phyloP scores from a whole-genome alignment of 2,888 invertebrate species.

The Sphaeridia pumilis region DNA sequence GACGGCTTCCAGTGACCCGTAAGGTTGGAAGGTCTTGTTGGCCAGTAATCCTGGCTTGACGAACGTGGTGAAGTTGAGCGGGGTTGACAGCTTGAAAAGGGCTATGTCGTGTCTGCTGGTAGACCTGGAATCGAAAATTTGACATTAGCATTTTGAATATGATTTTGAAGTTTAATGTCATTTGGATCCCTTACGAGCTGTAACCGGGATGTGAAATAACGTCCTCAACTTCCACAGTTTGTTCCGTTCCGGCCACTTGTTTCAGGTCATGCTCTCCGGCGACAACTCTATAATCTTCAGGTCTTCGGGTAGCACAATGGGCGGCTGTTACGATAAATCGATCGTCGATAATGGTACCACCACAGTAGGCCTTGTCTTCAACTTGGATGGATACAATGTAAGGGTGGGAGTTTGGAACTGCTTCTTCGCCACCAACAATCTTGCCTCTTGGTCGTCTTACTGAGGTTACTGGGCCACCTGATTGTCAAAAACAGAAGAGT shows the following conservation, averaged over 20 bases:
- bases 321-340: conserved; percentile 4
- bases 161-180: too few relatives aligned
- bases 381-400: conserved; percentile 11
- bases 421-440: conserved; percentile 9
- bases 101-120: conserved; percentile 11
- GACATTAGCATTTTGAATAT: too few relatives aligned
- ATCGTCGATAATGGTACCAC: conserved; percentile 9
- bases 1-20: background rate
- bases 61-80: conserved; percentile 24
- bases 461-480: background rate
- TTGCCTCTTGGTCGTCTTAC: background rate
- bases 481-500: too few relatives aligned
- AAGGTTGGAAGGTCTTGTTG: conserved; percentile 2
- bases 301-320: conserved; percentile 8
- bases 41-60: conserved; percentile 6
- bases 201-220: conserved; percentile 5
- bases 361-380: conserved; percentile 2
- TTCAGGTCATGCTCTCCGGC: conserved; percentile 11
- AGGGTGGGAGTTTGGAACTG: conserved; percentile 1
- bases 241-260: background rate
- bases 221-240: background rate
- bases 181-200: conserved; percentile 10
- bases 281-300: conserved; percentile 1
- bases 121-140: background rate
- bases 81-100: conserved; percentile 19